Conservation (phyloP, 2,797 vertebrate species). For the Oreortyx pictus region DNA sequence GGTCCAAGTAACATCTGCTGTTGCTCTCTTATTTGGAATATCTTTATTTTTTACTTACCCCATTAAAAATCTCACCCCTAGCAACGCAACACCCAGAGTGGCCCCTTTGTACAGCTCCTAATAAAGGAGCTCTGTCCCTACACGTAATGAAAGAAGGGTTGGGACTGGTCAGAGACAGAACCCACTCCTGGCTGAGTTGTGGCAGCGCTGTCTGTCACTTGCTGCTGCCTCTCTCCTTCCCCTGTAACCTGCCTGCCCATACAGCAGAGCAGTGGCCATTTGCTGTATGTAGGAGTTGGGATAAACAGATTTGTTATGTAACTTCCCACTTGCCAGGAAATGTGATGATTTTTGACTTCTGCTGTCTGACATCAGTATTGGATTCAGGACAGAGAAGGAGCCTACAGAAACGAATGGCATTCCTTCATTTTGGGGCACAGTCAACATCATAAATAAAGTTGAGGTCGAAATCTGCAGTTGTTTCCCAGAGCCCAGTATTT, state of each 20-base stretch:
- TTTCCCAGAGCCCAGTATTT: neutral
- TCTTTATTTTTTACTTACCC: neutral
- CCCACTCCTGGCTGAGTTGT: neutral
- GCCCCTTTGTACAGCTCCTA: neutral
- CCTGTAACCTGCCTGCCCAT: neutral
- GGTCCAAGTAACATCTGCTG: no score
- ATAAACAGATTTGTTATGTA: conserved; percentile 34
- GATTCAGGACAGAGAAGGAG: neutral
- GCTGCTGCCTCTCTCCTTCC: neutral
- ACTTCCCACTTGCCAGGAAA: conserved; percentile 1
- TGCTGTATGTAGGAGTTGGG: neutral
- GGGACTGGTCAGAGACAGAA: neutral
- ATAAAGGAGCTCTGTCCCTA: neutral
- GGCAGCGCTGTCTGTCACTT: neutral
- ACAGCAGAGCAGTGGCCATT: neutral
- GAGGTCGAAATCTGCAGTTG: neutral
- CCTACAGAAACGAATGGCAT: neutral
- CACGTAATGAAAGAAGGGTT: neutral
- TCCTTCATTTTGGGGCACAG: neutral
- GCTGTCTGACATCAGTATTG: neutral
- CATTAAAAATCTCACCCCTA: conserved; percentile 33
- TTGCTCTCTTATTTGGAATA: neutral
- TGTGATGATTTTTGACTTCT: conserved; percentile 7
- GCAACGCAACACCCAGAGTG: neutral
- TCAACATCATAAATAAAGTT: neutral